Evolutionary conservation across 2,888 invertebrate species (phyloP).

Genomic region (Malthinus flaveolus): DNA sequence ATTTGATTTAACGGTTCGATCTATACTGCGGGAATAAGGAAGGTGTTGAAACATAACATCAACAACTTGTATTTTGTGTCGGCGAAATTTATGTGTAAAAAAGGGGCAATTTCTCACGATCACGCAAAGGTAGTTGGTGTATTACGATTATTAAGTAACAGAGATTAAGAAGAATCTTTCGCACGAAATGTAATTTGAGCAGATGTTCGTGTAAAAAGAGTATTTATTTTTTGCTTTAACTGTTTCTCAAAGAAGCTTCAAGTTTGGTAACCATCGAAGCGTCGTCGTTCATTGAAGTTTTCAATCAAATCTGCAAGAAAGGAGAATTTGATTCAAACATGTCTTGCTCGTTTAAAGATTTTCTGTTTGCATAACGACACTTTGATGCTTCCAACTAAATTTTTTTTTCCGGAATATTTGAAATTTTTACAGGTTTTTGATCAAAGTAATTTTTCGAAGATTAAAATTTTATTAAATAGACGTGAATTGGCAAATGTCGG

Average conservation of each 20-base stretch:
- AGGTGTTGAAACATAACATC: too few relatives aligned
- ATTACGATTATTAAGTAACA: slow-evolving; percentile 7
- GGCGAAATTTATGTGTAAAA: not conserved
- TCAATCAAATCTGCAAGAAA: slow-evolving; percentile 25
- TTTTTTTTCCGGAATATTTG: too few relatives aligned
- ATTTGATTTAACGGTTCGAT: too few relatives aligned
- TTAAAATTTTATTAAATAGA: not conserved
- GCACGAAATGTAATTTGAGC: slow-evolving; percentile 25
- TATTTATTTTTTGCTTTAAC: slow-evolving; percentile 28
- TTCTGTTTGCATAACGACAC: not conserved
- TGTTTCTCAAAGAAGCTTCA: slow-evolving; percentile 24
- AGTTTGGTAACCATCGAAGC: slow-evolving; percentile 22
- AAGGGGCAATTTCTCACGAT: slow-evolving; percentile 1
- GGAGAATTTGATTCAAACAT: slow-evolving; percentile 22
- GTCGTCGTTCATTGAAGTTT: slow-evolving; percentile 25
- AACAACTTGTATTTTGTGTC: too few relatives aligned
- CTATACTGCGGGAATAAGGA: too few relatives aligned
- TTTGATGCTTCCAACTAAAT: not conserved
- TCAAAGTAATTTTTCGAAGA: too few relatives aligned
- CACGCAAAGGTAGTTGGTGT: slow-evolving; percentile 2
- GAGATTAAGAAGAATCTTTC: slow-evolving; percentile 4
- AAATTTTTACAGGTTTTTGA: too few relatives aligned
- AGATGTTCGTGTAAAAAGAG: slow-evolving; percentile 19
- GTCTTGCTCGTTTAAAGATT: slow-evolving; percentile 19
- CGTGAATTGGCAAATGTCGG: not conserved